Evolutionary conservation across 2,797 vertebrate species (phyloP).

Genomic region (Alauda arvensis): DNA sequence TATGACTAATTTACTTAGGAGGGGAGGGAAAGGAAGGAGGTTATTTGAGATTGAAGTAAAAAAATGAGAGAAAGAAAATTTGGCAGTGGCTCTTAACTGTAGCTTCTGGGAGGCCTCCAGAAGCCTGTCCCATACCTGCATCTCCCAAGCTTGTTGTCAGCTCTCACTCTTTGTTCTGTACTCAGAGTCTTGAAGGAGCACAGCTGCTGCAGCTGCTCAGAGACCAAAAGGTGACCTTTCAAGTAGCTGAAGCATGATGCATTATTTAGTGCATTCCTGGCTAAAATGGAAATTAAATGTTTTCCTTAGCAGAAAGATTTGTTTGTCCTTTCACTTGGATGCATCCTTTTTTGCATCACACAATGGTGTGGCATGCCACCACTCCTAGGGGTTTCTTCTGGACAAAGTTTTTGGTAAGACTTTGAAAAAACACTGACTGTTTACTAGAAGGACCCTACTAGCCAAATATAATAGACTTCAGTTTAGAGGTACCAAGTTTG

Average conservation of each 20-base stretch:
- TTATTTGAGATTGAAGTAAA: not conserved
- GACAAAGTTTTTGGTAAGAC: not conserved
- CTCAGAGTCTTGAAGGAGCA: not conserved
- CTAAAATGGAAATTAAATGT: slow-evolving; percentile 16
- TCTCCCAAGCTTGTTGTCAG: not conserved
- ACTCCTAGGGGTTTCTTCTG: not conserved
- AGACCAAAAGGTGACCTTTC: slow-evolving; percentile 41
- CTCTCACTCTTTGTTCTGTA: not conserved
- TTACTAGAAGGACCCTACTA: not conserved
- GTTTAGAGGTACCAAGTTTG: not conserved
- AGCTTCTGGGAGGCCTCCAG: not conserved
- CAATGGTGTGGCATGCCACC: accelerated
- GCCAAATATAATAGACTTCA: not conserved
- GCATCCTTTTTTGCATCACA: not conserved
- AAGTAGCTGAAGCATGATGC: not conserved
- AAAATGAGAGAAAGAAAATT: not conserved
- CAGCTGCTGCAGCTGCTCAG: not conserved
- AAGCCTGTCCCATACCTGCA: not conserved
- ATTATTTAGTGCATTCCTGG: slow-evolving; percentile 46
- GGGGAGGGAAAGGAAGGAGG: not conserved
- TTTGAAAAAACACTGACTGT: not conserved
- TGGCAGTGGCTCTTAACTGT: not conserved
- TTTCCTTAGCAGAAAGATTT: not conserved
- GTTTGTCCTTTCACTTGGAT: slow-evolving; percentile 2
- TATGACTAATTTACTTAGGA: slow-evolving; percentile 3